Conservation (phyloP, 2,797 vertebrate species). For the Eidolon dupreanum region DNA sequence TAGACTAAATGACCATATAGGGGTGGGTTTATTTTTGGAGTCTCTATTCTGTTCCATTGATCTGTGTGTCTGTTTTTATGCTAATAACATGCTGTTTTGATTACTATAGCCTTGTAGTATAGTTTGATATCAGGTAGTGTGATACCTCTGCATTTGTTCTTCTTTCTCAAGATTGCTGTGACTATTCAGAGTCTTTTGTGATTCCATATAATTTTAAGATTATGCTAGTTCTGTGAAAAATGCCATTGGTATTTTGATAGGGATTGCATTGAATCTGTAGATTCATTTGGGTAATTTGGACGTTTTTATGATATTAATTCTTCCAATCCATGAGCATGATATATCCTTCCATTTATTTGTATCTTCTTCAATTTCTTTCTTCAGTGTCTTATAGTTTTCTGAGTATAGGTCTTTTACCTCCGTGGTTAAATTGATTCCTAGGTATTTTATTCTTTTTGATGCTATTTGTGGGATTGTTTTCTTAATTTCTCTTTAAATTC, state of each 20-base stretch:
- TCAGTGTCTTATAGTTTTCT: background rate
- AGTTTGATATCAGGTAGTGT: too few species aligned
- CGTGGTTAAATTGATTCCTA: background rate
- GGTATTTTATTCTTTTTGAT: too few species aligned
- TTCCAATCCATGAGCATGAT: background rate
- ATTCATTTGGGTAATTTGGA: background rate
- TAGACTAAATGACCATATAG: background rate
- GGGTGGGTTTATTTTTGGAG: background rate
- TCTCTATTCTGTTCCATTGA: background rate
- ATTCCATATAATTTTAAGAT: too few species aligned
- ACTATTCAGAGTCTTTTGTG: background rate
- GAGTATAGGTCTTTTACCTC: background rate
- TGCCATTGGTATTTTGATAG: background rate
- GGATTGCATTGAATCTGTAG: background rate
- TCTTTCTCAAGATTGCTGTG: background rate
- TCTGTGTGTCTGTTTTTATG: background rate
- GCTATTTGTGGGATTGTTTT: background rate
- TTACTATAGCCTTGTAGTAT: too few species aligned
- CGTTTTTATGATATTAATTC: background rate
- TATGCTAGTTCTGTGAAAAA: background rate
- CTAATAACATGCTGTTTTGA: background rate
- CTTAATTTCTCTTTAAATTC: background rate
- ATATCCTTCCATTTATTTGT: background rate
- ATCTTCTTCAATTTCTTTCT: background rate
- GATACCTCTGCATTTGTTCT: too few species aligned